Evolutionary conservation across 2,797 vertebrate species (phyloP).

Genomic region (Enteromius treurensis): DNA sequence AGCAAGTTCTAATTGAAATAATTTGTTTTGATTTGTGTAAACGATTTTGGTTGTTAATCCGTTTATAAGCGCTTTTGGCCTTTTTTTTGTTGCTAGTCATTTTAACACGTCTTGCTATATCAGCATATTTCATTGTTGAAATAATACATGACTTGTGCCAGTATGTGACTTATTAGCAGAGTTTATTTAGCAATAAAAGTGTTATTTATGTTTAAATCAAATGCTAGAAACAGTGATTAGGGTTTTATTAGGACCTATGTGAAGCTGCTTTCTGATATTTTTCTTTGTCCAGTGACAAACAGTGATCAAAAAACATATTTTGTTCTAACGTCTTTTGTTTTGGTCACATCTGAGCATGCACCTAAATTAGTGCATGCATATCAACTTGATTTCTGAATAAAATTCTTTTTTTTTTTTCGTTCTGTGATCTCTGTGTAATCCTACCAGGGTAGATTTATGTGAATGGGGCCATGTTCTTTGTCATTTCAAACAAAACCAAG

Average conservation of each 20-base stretch:
- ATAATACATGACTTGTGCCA: slow-evolving; percentile 61
- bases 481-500: slow-evolving; percentile 32
- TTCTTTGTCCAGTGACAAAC: slow-evolving; percentile 51
- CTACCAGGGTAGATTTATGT: slow-evolving; percentile 21
- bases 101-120: slow-evolving; percentile 60
- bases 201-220: slow-evolving; percentile 75
- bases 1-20: slow-evolving; percentile 5
- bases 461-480: slow-evolving; percentile 34
- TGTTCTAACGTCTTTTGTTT: slow-evolving; percentile 54
- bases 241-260: slow-evolving; percentile 22
- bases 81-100: slow-evolving; percentile 55
- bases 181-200: slow-evolving; percentile 78
- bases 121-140: slow-evolving; percentile 59
- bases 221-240: slow-evolving; percentile 13
- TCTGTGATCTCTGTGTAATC: slow-evolving; percentile 33
- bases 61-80: slow-evolving; percentile 56
- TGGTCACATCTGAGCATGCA: slow-evolving; percentile 45
- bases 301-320: slow-evolving; percentile 56
- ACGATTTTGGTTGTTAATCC: slow-evolving; percentile 49
- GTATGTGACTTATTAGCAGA: slow-evolving; percentile 54
- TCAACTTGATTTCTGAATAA: slow-evolving; percentile 61
- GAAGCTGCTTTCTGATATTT: slow-evolving; percentile 34
- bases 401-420: slow-evolving; percentile 55
- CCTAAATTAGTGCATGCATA: slow-evolving; percentile 45
- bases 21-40: slow-evolving; percentile 43